Conservation (phyloP, 37 sponge, comb jelly and placozoan genomes). For the Axinella damicornis region DNA sequence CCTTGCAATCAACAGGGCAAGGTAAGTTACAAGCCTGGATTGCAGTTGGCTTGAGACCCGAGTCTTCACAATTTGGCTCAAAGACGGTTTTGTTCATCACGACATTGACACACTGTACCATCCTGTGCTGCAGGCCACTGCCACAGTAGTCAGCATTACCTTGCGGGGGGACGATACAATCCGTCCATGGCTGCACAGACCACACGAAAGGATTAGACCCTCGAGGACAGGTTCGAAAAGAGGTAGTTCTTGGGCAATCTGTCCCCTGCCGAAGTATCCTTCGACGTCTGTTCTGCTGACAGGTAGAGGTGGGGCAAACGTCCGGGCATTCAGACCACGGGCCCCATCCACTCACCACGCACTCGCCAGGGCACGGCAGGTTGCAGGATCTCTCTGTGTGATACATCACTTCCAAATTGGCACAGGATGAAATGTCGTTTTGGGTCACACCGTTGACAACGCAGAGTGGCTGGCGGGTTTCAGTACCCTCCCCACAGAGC, state of each 20-base stretch:
- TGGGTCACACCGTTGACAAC: slow-evolving; percentile 23
- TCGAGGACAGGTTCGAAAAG: neutral
- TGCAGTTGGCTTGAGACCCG: neutral
- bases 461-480: slow-evolving; percentile 1
- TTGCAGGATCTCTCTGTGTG: neutral
- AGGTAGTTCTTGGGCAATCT: neutral
- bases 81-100: neutral
- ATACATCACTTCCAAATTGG: neutral
- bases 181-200: neutral
- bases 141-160: slow-evolving; percentile 31
- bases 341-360: slow-evolving; percentile 45
- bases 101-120: neutral
- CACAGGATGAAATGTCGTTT: neutral
- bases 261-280: neutral
- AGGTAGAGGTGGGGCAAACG: slow-evolving; percentile 10
- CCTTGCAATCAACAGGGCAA: slow-evolving; percentile 51
- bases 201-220: neutral
- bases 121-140: slow-evolving; percentile 6
- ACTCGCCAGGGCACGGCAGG: slow-evolving; percentile 29
- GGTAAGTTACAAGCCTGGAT: slow-evolving; percentile 8
- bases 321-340: slow-evolving; percentile 11
- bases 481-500: slow-evolving; percentile 24
- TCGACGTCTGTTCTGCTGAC: neutral
- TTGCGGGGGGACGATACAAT: slow-evolving; percentile 15
- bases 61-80: neutral